phyloP scores from a whole-genome alignment of 1,140 invertebrate species.

The Ectropis grisescens region DNA sequence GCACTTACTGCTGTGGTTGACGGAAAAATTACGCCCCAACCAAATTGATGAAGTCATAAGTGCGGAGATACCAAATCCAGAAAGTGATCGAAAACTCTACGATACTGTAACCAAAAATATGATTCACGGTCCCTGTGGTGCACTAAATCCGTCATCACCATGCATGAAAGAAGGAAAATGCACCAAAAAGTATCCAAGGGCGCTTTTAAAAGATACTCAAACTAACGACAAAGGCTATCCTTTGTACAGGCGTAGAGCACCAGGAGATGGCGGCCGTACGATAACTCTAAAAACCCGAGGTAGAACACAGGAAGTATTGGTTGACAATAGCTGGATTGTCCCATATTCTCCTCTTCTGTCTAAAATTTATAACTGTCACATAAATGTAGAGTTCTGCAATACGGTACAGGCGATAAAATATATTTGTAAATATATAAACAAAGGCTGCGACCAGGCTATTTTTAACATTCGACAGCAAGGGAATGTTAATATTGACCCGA shows the following conservation, averaged over 20 bases:
- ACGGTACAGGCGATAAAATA: conserved; percentile 13
- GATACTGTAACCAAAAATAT: conserved; percentile 5
- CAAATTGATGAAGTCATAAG: conserved; percentile 6
- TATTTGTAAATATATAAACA: conserved; percentile 8
- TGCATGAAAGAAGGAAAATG: conserved; percentile 10
- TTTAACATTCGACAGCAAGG: conserved; percentile 21
- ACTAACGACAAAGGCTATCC: conserved; percentile 7
- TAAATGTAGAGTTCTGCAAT: conserved; percentile 17
- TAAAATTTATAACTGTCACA: conserved; percentile 18
- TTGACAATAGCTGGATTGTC: conserved; percentile 32
- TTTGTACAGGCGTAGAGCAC: conserved; percentile 6
- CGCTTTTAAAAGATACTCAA: conserved; percentile 9
- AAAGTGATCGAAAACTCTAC: conserved; percentile 2
- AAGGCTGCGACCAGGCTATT: conserved; percentile 9
- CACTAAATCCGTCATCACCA: conserved; percentile 2
- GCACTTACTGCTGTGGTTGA: conserved; percentile 6
- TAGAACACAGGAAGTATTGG: conserved; percentile 2
- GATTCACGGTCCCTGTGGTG: conserved; percentile 7
- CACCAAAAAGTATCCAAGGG: conserved; percentile 8
- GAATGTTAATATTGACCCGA: conserved; percentile 9
- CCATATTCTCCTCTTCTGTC: conserved; percentile 26
- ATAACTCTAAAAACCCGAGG: conserved; percentile 4
- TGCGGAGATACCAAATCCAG: conserved; percentile 3
- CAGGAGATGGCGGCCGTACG: conserved; percentile 5
- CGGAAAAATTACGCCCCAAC: conserved; percentile 6